Evolutionary conservation across 2,113 vertebrate species (phyloP).

Genomic region (Apus apus): DNA sequence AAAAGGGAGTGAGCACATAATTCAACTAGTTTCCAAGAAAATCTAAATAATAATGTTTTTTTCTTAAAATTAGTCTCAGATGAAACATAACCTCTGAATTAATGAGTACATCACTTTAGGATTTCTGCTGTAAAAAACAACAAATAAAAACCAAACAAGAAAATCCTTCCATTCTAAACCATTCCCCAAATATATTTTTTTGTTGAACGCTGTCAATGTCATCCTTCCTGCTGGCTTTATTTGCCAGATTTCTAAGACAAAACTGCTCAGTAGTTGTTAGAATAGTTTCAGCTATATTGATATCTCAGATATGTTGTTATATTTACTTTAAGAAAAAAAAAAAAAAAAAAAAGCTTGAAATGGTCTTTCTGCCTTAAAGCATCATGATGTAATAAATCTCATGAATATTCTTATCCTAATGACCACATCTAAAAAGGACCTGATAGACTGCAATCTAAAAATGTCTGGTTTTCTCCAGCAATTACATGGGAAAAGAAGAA

Average conservation of each 20-base stretch:
- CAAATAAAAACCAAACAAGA: too few species aligned
- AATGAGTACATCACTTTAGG: background rate
- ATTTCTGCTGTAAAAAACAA: background rate
- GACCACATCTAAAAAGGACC: background rate
- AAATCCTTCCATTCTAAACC: background rate
- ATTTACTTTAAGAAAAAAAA: background rate
- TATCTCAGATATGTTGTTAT: background rate
- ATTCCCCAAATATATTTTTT: background rate
- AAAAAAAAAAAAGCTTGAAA: background rate
- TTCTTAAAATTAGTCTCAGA: background rate
- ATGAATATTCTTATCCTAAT: background rate
- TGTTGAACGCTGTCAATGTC: background rate
- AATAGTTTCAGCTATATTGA: background rate
- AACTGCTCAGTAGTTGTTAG: background rate
- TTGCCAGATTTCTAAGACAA: background rate
- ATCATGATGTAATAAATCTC: background rate
- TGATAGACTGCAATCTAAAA: background rate
- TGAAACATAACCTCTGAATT: background rate
- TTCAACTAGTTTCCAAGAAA: background rate
- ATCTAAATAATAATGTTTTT: background rate
- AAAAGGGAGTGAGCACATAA: background rate
- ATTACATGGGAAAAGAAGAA: background rate
- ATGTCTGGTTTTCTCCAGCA: background rate
- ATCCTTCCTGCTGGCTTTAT: background rate
- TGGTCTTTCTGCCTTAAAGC: background rate